Conservation (phyloP, 1,140 invertebrate species). For the Drosophila burlai region DNA sequence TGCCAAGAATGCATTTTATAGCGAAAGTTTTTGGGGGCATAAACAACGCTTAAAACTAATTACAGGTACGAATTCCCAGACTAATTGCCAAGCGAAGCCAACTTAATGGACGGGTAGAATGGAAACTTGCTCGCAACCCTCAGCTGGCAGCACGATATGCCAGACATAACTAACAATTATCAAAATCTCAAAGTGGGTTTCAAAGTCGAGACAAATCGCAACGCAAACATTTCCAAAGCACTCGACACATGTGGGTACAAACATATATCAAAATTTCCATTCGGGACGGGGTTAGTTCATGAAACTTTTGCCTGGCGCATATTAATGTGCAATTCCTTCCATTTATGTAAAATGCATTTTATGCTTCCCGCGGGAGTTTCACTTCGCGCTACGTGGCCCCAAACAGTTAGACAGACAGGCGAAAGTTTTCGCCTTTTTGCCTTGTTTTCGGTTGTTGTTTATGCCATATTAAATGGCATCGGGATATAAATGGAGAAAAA, state of each 20-base stretch:
- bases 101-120: slow-evolving; percentile 16
- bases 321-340: slow-evolving; percentile 73
- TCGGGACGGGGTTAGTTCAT: slow-evolving; percentile 28
- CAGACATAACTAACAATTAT: slow-evolving; percentile 55
- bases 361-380: slow-evolving; percentile 69
- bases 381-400: slow-evolving; percentile 31
- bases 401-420: slow-evolving; percentile 45
- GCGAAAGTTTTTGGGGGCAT: slow-evolving; percentile 32
- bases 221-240: slow-evolving; percentile 44
- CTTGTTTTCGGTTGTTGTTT: slow-evolving; percentile 9
- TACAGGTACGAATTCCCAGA: slow-evolving; percentile 34
- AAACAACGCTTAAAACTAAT: slow-evolving; percentile 54
- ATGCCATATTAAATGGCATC: slow-evolving; percentile 56
- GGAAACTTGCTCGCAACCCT: slow-evolving; percentile 20
- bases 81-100: slow-evolving; percentile 30
- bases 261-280: slow-evolving; percentile 15
- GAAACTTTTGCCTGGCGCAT: slow-evolving; percentile 60
- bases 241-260: slow-evolving; percentile 38
- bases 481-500: slow-evolving; percentile 47
- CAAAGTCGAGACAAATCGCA: slow-evolving; percentile 41
- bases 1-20: slow-evolving; percentile 25
- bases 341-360: slow-evolving; percentile 80
- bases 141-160: slow-evolving; percentile 11
- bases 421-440: slow-evolving; percentile 23
- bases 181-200: slow-evolving; percentile 33